Percentiles rank a stretch among this genome's conserved stretches.
Evolutionary conservation across 2,113 vertebrate species (phyloP).

Genomic region (Dicentrarchus labrax): DNA sequence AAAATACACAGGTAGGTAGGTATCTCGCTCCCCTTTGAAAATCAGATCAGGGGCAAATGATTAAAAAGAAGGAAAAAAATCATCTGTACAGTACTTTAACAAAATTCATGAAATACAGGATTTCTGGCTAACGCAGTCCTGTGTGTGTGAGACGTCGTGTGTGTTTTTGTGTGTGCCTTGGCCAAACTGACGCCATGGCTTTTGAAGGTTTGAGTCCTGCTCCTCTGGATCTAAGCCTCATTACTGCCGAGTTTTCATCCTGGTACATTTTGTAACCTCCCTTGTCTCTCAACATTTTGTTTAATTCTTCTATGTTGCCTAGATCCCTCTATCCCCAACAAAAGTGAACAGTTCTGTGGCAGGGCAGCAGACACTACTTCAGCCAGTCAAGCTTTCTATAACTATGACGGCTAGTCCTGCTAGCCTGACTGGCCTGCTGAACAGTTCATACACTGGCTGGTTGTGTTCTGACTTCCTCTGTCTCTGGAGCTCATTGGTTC

Average conservation of each 20-base stretch:
- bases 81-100: constrained; percentile 94
- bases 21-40: constrained; percentile 71
- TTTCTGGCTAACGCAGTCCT: constrained; percentile 84
- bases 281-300: constrained; percentile 57
- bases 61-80: constrained; percentile 79
- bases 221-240: constrained; percentile 76
- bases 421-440: constrained; percentile 86
- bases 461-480: constrained; percentile 57
- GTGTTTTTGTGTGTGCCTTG: constrained; percentile 37
- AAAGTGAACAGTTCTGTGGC: constrained; percentile 79
- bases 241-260: constrained; percentile 44
- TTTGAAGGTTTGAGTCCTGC: constrained; percentile 77
- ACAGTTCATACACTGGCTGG: constrained; percentile 67
- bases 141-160: constrained; percentile 57
- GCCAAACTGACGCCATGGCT: constrained; percentile 67
- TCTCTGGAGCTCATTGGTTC: constrained; percentile 78
- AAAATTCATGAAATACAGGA: constrained; percentile 90
- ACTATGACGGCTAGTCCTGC: constrained; percentile 85
- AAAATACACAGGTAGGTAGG: constrained; percentile 79
- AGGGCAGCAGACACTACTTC: constrained; percentile 56
- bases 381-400: constrained; percentile 89
- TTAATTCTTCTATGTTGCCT: constrained; percentile 75
- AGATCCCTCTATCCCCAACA: constrained; percentile 75
- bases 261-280: constrained; percentile 35
- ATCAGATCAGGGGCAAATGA: constrained; percentile 85